Percentiles rank a stretch among this genome's conserved stretches.
phyloP scores from a whole-genome alignment of 2,113 vertebrate genomes.

The Zosterops japonicus region DNA sequence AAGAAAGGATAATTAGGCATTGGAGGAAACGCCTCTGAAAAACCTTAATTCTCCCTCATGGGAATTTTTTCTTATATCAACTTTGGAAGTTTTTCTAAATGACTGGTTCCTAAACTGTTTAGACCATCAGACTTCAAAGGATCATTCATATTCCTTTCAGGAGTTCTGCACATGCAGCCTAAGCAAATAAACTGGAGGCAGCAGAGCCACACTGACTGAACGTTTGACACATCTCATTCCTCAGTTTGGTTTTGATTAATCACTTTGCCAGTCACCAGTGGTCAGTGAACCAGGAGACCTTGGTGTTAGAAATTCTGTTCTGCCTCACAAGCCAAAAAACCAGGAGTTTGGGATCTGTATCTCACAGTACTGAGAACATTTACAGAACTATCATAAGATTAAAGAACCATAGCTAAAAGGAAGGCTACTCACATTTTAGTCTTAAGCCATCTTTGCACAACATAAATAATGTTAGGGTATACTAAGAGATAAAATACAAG shows the following conservation, averaged over 20 bases:
- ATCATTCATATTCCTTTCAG: neutral
- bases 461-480: neutral
- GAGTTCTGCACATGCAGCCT: neutral
- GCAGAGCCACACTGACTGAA: neutral
- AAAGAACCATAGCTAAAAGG: neutral
- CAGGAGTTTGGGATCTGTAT: neutral
- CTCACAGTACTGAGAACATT: neutral
- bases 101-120: neutral
- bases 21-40: neutral
- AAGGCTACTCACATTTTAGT: neutral
- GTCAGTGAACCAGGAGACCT: neutral
- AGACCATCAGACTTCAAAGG: neutral
- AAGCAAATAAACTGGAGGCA: neutral
- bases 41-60: neutral
- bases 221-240: neutral
- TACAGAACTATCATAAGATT: neutral
- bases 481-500: constrained; percentile 47
- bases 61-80: neutral
- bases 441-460: neutral
- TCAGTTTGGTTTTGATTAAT: neutral
- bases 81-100: neutral
- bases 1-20: neutral
- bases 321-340: neutral
- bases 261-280: neutral
- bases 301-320: neutral